Evolutionary conservation across 2,797 vertebrate genomes (phyloP), one percentile per base, ranked within the genome.

Genomic region (Lutjanus argentimaculatus): DNA sequence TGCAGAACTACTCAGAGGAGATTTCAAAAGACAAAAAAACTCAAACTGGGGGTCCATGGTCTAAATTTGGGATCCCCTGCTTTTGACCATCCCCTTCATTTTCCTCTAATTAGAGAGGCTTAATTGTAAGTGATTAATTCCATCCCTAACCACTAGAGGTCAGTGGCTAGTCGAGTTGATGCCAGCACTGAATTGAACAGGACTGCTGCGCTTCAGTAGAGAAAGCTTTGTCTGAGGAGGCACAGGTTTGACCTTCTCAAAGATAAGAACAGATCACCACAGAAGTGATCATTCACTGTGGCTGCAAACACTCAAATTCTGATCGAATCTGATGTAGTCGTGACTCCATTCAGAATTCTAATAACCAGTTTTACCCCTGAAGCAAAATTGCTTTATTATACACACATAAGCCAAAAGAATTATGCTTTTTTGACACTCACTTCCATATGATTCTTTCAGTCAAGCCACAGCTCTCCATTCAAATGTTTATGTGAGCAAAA

Each of bases 111-210:
- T 75, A 81, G 21, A 76, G 69, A 82, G 15, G 22, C 66, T 74
- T 74, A 81, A 90, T 87, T 90, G 53, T 53, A 9, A 68, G 55
- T 52, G 78, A 87, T 82, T 76, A 51, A 8, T 93, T 84, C 85
- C 72, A n/a, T 25, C 62, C 22, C 2, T 0, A 0, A 62, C 92
- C 95, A 95, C 93, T 94, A 95, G 95, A 93, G 92, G 94, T 93
- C 94, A 95, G 91, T 91, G 80, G 79, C 73, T 77, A 93, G 93
- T 92, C 67, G 49, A 86, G 68, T 45, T 89, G 64, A 59, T 49
- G 56, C 42, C 21, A 2, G 30, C 11, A 22, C 43, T 55, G 77
- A 74, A 49, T 43, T 19, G 30, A 79, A 56, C 30, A 45, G 19
- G 51, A 36, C 66, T 51, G 77, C 79, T 84, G 69, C 25, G 67